These are phyloP conservation scores for Cephus rjabovi DNA, from an alignment of 2,888 invertebrate genomes.

Conservation along the genomic window DNA sequence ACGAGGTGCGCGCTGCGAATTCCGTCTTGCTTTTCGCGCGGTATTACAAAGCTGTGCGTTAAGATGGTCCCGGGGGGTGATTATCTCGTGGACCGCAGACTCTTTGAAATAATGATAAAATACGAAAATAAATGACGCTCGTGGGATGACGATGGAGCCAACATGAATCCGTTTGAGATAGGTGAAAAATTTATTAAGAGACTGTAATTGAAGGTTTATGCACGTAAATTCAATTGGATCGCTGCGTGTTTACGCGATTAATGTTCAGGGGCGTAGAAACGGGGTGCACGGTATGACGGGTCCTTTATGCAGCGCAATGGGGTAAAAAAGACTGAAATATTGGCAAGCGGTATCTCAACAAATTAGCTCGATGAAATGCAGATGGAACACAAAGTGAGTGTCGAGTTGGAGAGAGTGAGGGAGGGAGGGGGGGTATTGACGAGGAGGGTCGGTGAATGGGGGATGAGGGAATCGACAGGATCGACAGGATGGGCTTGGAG, in stretches of 20 bases:
- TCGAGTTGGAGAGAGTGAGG: conserved; percentile 15
- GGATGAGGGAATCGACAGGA: conserved; percentile 22
- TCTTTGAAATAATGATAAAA: background rate
- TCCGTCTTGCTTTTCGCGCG: conserved; percentile 21
- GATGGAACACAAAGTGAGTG: conserved; percentile 49
- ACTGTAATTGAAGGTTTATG: background rate
- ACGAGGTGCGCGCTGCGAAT: conserved; percentile 52
- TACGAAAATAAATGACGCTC: background rate
- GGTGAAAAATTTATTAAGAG: background rate
- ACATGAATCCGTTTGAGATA: background rate
- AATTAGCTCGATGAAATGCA: conserved; percentile 65
- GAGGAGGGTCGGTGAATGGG: conserved; percentile 21
- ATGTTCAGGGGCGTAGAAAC: background rate
- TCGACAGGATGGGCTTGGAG: conserved; percentile 7
- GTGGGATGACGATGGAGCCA: background rate
- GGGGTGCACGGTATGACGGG: background rate
- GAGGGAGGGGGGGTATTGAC: conserved; percentile 30
- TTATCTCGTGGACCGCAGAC: background rate
- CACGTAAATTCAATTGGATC: background rate
- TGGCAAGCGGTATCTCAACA: conserved; percentile 67
- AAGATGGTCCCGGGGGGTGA: background rate
- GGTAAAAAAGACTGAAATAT: conserved; percentile 64
- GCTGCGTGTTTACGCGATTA: background rate
- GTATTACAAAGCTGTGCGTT: background rate
- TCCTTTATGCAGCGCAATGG: conserved; percentile 39